A percentile compares a stretch with the other conserved stretches of the same genome.
Evolutionary conservation across 2,113 vertebrate species (phyloP).

Genomic region (Okapia johnstoni): DNA sequence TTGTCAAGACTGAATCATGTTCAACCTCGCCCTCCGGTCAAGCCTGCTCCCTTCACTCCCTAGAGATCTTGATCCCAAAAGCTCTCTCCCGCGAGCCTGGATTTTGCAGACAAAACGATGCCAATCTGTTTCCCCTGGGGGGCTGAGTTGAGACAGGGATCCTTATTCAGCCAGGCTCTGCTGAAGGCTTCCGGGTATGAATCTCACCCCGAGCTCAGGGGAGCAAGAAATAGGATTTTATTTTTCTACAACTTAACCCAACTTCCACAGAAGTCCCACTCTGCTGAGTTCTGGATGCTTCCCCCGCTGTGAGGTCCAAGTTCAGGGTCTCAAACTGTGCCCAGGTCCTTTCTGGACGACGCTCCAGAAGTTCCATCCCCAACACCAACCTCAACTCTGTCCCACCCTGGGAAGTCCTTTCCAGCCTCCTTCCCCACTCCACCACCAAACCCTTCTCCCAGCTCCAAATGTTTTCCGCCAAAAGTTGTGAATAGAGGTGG

Average conservation of each 20-base stretch:
- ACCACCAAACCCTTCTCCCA: not conserved
- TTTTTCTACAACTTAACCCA: not conserved
- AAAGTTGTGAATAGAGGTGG: not conserved
- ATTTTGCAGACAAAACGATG: not conserved
- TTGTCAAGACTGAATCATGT: not conserved
- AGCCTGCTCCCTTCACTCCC: too few species aligned
- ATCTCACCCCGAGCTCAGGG: not conserved
- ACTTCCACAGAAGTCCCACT: not conserved
- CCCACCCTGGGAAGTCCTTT: not conserved
- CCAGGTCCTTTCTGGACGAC: not conserved
- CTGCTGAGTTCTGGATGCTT: not conserved
- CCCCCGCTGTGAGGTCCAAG: not conserved
- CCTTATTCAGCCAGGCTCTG: not conserved
- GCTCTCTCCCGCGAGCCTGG: not conserved
- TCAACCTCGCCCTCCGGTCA: not conserved
- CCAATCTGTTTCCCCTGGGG: not conserved
- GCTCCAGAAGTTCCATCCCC: not conserved
- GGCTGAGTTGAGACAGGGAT: not conserved
- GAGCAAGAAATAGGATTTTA: not conserved
- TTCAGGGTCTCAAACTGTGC: not conserved
- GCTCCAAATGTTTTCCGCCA: not conserved
- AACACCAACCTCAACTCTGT: not conserved
- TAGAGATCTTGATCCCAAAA: not conserved
- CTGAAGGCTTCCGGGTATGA: not conserved
- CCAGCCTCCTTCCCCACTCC: not conserved